phyloP scores from a whole-genome alignment of 2,113 vertebrate species.

The Neotragus moschatus region DNA sequence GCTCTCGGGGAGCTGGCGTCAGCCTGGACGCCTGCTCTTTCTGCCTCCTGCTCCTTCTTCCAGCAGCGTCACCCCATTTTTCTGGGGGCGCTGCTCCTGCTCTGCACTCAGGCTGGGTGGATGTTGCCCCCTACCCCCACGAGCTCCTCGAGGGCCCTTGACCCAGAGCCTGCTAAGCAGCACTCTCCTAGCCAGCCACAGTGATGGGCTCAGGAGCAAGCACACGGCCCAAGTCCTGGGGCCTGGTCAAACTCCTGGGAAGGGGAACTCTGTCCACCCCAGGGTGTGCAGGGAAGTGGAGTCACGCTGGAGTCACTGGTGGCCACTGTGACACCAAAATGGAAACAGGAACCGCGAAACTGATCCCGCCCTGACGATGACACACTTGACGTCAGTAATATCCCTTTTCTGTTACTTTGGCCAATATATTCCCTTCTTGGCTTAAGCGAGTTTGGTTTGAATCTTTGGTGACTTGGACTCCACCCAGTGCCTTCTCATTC shows the following conservation, averaged over 20 bases:
- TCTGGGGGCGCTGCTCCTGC: not conserved
- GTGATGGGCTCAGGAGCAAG: not conserved
- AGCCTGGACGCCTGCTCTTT: fast-evolving
- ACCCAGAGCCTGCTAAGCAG: not conserved
- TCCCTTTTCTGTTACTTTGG: not conserved
- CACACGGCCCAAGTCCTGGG: not conserved
- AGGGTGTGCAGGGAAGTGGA: too few relatives aligned
- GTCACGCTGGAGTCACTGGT: not conserved
- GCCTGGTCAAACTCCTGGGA: not conserved
- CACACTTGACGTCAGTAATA: not conserved
- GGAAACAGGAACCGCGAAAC: fast-evolving
- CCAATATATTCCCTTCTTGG: not conserved
- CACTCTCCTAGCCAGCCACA: fast-evolving
- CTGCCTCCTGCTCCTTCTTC: not conserved
- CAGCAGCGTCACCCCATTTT: not conserved
- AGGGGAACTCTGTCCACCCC: not conserved
- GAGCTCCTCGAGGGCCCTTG: not conserved
- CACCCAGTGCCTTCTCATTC: not conserved
- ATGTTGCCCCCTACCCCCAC: not conserved
- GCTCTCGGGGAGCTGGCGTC: not conserved
- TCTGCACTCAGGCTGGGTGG: not conserved
- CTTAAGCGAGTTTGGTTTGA: not conserved
- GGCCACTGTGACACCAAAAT: too few relatives aligned
- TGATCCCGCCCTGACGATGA: too few relatives aligned
- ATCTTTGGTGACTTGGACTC: not conserved